phyloP scores from a whole-genome alignment of 2,888 invertebrate genomes.

The Leptura quadrifasciata region DNA sequence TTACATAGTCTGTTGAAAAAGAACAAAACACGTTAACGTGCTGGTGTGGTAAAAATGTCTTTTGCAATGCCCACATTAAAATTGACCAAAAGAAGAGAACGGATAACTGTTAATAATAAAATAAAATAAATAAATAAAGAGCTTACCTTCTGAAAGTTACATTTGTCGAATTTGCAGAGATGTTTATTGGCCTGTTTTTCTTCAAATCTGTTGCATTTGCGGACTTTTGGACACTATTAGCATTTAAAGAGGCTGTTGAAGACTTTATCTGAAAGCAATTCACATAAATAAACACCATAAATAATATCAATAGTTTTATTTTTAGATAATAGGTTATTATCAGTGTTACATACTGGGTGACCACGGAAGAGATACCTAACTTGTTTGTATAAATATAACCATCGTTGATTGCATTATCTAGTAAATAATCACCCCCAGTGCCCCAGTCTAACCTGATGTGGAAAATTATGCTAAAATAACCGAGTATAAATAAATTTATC shows the following conservation, averaged over 20 bases:
- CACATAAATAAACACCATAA: constrained; percentile 34
- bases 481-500: no score
- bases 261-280: constrained; percentile 49
- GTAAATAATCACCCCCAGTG: background rate
- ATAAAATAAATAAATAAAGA: constrained; percentile 21
- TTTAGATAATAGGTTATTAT: constrained; percentile 41
- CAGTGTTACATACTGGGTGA: constrained; percentile 20
- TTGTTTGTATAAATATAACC: background rate
- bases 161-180: constrained; percentile 31
- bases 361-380: background rate
- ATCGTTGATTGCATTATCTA: background rate
- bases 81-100: constrained; percentile 40
- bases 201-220: constrained; percentile 34
- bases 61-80: background rate
- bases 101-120: background rate
- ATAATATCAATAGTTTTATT: constrained; percentile 25
- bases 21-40: background rate
- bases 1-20: no score
- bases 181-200: constrained; percentile 44
- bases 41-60: background rate
- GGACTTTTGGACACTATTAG: constrained; percentile 36
- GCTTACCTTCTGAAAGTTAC: constrained; percentile 49
- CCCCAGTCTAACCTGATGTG: background rate
- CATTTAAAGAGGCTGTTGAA: constrained; percentile 43
- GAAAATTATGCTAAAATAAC: background rate